Evolutionary conservation across 2,888 invertebrate genomes (phyloP), one percentile per base, ranked within the genome.

Genomic region (Urechis unicinctus): DNA sequence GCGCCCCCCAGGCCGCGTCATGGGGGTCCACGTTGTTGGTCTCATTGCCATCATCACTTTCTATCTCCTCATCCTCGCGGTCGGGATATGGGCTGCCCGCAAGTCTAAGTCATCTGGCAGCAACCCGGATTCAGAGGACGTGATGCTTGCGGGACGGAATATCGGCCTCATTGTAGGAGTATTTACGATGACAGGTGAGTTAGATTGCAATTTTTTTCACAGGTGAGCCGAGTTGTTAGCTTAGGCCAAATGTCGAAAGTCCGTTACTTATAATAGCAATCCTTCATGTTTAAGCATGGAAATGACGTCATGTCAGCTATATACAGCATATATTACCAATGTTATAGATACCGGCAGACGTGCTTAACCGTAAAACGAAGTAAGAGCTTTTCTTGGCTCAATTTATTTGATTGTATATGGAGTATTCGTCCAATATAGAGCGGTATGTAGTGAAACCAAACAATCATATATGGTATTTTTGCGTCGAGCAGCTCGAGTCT

Each of bases 101-200:
- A 97, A 96, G 82, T 79, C 82, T 61, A 94, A 94, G 76, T 62
- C 64, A 45, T 63, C 66, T 26, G 70, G 69, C 46, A 58, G 74
- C 53, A 65, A 68, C 28, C 66, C 67, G 2, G 81, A 82, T 62
- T 82, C 83, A 77, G 97, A 96, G 80, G 96, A 97, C 80, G 94
- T 97, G 57, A 97, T 98, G 96, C 81, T 98, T 75, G 98, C 97
- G 0, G 97, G 97, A 6, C 83, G 97, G 59, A 96, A 95, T 75
- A 96, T 98, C 52, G 81, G 97, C 4, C 83, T 96, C 52, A 88
- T 97, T 75, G 96, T 98, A 56, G 97, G 97, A 49, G 92, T 96
- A 69, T 97, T 98, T 75, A 98, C 97, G 30, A 98, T 98, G 97
- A 98, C 97, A 75, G 92, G 92, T 91, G 75, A 78, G 75, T 64